These are phyloP conservation scores for Bombus sylvicola DNA, from an alignment of 1,140 invertebrate species.

Conservation along the genomic window DNA sequence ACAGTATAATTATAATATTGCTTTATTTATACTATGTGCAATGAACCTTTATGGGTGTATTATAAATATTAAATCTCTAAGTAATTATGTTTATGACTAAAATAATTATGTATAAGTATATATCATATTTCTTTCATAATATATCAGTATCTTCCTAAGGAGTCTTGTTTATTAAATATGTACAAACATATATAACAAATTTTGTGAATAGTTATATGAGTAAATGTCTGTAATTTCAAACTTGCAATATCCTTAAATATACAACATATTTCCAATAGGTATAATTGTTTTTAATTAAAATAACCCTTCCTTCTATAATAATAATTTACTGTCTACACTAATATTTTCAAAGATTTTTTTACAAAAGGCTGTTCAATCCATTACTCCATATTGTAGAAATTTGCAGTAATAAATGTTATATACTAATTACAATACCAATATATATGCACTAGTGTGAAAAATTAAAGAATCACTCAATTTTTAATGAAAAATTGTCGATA, in stretches of 20 bases:
- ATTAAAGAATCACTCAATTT: no score
- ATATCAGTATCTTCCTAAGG: not conserved
- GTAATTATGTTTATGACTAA: not conserved
- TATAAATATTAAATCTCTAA: not conserved
- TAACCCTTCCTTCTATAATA: not conserved
- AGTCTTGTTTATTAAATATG: constrained; percentile 17
- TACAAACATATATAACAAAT: not conserved
- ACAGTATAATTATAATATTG: no score
- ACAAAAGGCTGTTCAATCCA: not conserved
- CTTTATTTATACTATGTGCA: not conserved
- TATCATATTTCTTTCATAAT: not conserved
- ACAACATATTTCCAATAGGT: not conserved
- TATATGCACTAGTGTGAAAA: not conserved
- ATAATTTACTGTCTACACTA: not conserved
- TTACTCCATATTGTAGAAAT: not conserved
- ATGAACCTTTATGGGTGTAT: not conserved
- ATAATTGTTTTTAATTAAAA: not conserved
- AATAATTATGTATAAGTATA: not conserved
- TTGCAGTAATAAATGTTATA: not conserved
- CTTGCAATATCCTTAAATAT: not conserved
- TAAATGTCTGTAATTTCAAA: constrained; percentile 1
- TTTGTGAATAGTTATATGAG: not conserved
- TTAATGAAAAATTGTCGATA: no score
- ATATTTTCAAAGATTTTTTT: not conserved
- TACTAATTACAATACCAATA: not conserved